phyloP scores from a whole-genome alignment of 2,888 invertebrate genomes.

The Euplexia lucipara region DNA sequence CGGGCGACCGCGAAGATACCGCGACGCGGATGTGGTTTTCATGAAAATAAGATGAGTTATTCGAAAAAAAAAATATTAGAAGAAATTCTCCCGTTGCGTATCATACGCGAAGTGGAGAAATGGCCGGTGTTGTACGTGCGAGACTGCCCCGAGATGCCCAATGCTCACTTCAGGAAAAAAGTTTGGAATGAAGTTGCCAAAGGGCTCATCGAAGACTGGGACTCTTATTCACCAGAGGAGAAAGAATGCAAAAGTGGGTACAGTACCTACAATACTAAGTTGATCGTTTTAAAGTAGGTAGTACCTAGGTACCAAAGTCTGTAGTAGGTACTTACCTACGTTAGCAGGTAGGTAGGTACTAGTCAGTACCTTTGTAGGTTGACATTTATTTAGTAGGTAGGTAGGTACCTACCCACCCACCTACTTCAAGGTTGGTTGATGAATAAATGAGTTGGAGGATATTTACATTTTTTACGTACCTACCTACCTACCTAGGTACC shows the following conservation, averaged over 20 bases:
- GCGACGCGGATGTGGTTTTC: background rate
- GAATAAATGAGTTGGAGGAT: too few relatives aligned
- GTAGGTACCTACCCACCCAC: too few relatives aligned
- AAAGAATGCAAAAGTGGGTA: constrained; percentile 57
- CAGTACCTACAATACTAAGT: background rate
- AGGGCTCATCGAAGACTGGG: constrained; percentile 67
- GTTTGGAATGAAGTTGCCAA: constrained; percentile 73
- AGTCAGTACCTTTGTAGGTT: too few relatives aligned
- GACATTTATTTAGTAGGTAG: too few relatives aligned
- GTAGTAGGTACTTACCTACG: too few relatives aligned
- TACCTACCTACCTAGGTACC: too few relatives aligned
- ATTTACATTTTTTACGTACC: too few relatives aligned
- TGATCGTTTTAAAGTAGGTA: too few relatives aligned
- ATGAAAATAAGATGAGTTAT: constrained; percentile 26
- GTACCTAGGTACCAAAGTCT: too few relatives aligned
- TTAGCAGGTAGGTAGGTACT: too few relatives aligned
- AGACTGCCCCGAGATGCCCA: constrained; percentile 66
- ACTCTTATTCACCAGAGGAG: constrained; percentile 53
- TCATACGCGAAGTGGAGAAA: constrained; percentile 74
- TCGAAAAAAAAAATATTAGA: constrained; percentile 68
- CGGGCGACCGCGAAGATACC: background rate
- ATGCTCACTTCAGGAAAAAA: constrained; percentile 64
- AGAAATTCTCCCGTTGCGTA: constrained; percentile 71
- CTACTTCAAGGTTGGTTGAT: too few relatives aligned
- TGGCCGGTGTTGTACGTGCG: constrained; percentile 72